A percentile compares a stretch with the other conserved stretches of the same genome.
These are phyloP conservation scores for Ormyrus thymus DNA, from an alignment of 2,888 invertebrate genomes.

Conservation along the genomic window DNA sequence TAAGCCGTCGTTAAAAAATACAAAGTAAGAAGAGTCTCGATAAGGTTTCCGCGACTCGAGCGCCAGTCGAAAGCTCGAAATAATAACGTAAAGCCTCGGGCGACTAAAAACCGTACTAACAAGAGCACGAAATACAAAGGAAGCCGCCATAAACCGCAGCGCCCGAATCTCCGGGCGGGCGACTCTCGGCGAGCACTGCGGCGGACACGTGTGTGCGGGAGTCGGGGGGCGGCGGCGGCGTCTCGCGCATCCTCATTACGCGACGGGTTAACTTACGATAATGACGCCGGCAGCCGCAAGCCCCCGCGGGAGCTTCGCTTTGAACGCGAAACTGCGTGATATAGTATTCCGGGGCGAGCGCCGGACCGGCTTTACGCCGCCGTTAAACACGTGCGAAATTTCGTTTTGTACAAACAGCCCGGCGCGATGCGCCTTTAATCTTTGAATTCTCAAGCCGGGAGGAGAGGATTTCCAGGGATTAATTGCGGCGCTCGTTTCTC, in stretches of 20 bases:
- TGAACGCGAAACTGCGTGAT: slow-evolving; percentile 19
- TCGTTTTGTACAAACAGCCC: slow-evolving; percentile 32
- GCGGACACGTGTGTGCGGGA: background rate
- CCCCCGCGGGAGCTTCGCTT: background rate
- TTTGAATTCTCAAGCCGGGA: background rate
- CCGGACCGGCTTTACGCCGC: slow-evolving; percentile 36
- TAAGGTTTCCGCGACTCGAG: too few species aligned
- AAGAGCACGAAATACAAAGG: too few species aligned
- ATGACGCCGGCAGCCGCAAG: slow-evolving; percentile 33
- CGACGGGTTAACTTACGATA: slow-evolving; percentile 48
- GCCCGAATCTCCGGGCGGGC: background rate
- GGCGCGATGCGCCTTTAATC: slow-evolving; percentile 22
- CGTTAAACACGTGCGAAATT: slow-evolving; percentile 46
- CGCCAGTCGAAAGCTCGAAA: too few species aligned
- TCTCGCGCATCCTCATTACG: slow-evolving; percentile 52
- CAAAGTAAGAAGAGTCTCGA: too few species aligned
- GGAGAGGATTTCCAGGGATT: too few species aligned
- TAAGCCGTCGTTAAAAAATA: too few species aligned
- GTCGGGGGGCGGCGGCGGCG: background rate
- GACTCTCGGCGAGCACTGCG: too few species aligned
- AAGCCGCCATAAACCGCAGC: background rate
- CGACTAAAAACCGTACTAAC: background rate
- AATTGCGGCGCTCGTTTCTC: too few species aligned
- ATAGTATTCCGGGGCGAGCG: slow-evolving; percentile 26
- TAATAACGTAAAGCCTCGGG: too few species aligned